Conservation (phyloP, 2,888 invertebrate species). For the Linnaemya vulpina region DNA sequence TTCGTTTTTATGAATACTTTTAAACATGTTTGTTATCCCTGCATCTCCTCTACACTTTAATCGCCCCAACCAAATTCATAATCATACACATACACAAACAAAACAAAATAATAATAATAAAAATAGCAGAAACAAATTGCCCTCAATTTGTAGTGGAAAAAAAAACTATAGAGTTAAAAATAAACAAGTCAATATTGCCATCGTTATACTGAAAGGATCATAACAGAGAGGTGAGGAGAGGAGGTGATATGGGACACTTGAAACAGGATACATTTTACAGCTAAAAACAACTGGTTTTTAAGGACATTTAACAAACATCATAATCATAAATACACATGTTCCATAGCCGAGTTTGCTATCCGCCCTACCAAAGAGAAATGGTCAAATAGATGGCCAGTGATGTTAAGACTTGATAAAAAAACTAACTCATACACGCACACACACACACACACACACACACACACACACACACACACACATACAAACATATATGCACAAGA, state of each 20-base stretch:
- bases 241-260: neutral
- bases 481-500: too few relatives aligned
- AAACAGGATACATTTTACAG: constrained; percentile 11
- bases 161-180: neutral
- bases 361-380: constrained; percentile 14
- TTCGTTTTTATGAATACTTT: neutral
- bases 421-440: neutral
- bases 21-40: constrained; percentile 28
- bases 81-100: constrained; percentile 3
- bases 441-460: neutral
- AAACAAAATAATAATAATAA: neutral
- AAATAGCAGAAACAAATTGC: constrained; percentile 45
- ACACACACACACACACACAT: neutral
- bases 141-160: constrained; percentile 41
- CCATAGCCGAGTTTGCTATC: neutral
- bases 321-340: constrained; percentile 43
- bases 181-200: constrained; percentile 34
- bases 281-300: constrained; percentile 24
- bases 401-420: constrained; percentile 19
- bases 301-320: constrained; percentile 42
- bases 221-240: neutral
- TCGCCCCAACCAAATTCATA: constrained; percentile 20
- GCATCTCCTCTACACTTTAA: constrained; percentile 23
- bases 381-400: constrained; percentile 22
- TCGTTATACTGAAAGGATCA: constrained; percentile 31